These are phyloP conservation scores for Myzus persicae DNA, from an alignment of 1,140 invertebrate genomes.

Conservation along the genomic window DNA sequence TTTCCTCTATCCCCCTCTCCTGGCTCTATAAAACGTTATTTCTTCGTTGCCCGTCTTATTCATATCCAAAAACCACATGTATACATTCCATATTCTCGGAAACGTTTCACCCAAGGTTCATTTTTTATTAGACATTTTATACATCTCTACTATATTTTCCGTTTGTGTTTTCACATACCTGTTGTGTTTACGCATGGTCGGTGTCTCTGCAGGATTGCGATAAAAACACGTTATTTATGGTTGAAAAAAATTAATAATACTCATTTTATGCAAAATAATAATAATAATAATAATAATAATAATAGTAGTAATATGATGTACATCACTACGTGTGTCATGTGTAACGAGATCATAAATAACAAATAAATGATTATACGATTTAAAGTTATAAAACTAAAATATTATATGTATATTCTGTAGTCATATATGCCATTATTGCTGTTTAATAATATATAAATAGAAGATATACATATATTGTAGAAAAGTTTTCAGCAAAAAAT, in stretches of 20 bases:
- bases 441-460: constrained; percentile 15
- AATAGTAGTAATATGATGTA: neutral
- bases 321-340: neutral
- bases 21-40: constrained; percentile 32
- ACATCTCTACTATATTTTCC: neutral
- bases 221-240: constrained; percentile 34
- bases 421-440: neutral
- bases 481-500: neutral
- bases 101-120: constrained; percentile 33
- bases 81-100: neutral
- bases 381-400: constrained; percentile 20
- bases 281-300: neutral
- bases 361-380: neutral
- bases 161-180: constrained; percentile 18
- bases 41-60: neutral
- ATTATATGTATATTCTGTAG: neutral
- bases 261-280: neutral
- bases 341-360: neutral
- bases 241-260: constrained; percentile 27
- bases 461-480: neutral
- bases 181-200: constrained; percentile 19
- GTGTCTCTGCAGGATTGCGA: neutral
- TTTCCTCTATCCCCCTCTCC: neutral
- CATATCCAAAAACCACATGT: constrained; percentile 25
- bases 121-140: constrained; percentile 36